Conservation (phyloP, 1,140 invertebrate species). For the Chrysopa pallens region DNA sequence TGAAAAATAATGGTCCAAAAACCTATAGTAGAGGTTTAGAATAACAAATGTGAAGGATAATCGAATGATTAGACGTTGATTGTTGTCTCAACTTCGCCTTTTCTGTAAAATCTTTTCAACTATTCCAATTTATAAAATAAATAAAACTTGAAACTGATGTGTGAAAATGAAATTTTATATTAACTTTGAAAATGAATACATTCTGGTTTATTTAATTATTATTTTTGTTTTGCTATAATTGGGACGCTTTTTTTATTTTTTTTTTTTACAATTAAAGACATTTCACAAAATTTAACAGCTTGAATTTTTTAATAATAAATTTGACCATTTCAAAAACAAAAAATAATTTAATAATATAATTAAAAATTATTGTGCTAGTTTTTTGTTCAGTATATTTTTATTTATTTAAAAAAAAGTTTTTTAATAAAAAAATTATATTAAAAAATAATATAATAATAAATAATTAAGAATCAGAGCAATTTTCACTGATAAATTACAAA, state of each 20-base stretch:
- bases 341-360: background rate
- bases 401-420: constrained; percentile 2
- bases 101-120: too few species aligned
- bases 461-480: background rate
- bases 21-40: too few species aligned
- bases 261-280: too few species aligned
- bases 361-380: background rate
- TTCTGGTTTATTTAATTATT: constrained; percentile 2
- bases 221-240: too few species aligned
- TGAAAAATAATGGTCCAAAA: too few species aligned
- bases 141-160: background rate
- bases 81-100: too few species aligned
- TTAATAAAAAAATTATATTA: background rate
- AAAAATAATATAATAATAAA: background rate
- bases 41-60: too few species aligned
- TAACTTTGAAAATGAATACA: constrained; percentile 6
- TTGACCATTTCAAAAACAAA: background rate
- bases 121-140: too few species aligned
- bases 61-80: too few species aligned
- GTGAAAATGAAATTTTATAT: background rate
- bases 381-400: background rate
- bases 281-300: too few species aligned
- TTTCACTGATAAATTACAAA: background rate
- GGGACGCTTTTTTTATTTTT: too few species aligned
- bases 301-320: background rate